Evolutionary conservation across 2,888 invertebrate genomes (phyloP).

Genomic region (Spicauda simplicius): DNA sequence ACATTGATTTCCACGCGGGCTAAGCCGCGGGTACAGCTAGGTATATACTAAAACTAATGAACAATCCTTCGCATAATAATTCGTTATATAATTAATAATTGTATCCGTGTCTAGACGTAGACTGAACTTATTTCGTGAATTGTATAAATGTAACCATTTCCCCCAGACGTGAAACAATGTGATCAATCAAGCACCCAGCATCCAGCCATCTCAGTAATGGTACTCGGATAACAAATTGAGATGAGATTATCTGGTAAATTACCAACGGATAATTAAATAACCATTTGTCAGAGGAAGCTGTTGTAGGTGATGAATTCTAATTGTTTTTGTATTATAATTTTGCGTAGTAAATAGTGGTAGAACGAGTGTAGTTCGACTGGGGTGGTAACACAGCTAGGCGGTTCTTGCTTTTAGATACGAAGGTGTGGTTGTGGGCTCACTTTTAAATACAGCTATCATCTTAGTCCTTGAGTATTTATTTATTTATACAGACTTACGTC

Average conservation of each 20-base stretch:
- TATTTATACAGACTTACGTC: too few species aligned
- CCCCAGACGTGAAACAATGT: conserved; percentile 6
- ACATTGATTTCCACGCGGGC: too few species aligned
- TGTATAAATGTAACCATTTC: conserved; percentile 1
- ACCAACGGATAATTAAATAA: conserved; percentile 11
- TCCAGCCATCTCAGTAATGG: conserved; percentile 9
- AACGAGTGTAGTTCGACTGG: too few species aligned
- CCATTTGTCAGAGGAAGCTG: neutral
- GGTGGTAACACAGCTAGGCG: too few species aligned
- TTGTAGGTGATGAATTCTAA: neutral
- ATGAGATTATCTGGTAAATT: neutral
- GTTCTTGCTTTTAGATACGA: too few species aligned
- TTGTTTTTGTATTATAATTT: too few species aligned
- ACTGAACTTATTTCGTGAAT: neutral
- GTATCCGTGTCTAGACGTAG: neutral
- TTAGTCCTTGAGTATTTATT: too few species aligned
- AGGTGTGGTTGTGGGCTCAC: too few species aligned
- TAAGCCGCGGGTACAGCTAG: too few species aligned
- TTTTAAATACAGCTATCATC: too few species aligned
- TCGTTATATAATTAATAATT: neutral
- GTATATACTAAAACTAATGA: too few species aligned
- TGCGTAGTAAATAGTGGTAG: too few species aligned
- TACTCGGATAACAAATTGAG: conserved; percentile 6
- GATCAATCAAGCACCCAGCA: conserved; percentile 5
- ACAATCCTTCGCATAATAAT: neutral